A percentile compares a stretch with the other conserved stretches of the same genome.
phyloP scores from a whole-genome alignment of 2,113 vertebrate species.

The Pomatorhinus ruficollis region DNA sequence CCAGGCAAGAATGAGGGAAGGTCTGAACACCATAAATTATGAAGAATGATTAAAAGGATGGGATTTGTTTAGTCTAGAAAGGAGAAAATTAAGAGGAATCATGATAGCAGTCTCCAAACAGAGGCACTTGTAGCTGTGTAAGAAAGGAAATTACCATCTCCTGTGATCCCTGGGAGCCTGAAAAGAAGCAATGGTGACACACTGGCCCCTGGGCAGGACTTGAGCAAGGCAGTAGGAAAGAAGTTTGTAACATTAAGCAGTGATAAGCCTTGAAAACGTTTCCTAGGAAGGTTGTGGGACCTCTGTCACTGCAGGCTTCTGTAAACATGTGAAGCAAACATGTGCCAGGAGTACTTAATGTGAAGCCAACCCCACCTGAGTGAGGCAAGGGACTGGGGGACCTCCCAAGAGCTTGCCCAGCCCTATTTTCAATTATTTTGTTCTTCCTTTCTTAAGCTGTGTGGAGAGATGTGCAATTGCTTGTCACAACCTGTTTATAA shows the following conservation, averaged over 20 bases:
- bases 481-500: constrained; percentile 48
- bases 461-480: constrained; percentile 1
- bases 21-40: not conserved
- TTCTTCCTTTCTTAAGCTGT: not conserved
- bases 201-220: accelerated
- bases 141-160: not conserved
- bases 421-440: constrained; percentile 10
- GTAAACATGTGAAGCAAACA: not conserved
- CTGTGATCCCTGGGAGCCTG: not conserved
- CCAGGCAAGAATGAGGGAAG: not conserved
- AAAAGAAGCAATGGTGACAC: not conserved
- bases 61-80: constrained; percentile 40
- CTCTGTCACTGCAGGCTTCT: not conserved
- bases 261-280: not conserved
- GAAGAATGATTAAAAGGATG: not conserved
- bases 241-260: not conserved
- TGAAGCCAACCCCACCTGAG: not conserved
- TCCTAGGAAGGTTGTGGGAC: not conserved
- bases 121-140: not conserved
- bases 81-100: not conserved
- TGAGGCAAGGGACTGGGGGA: not conserved
- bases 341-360: constrained; percentile 3
- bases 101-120: not conserved
- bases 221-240: not conserved
- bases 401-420: not conserved